These are phyloP conservation scores for Ceyx margarethae DNA, from an alignment of 2,113 vertebrate genomes.

Conservation along the genomic window DNA sequence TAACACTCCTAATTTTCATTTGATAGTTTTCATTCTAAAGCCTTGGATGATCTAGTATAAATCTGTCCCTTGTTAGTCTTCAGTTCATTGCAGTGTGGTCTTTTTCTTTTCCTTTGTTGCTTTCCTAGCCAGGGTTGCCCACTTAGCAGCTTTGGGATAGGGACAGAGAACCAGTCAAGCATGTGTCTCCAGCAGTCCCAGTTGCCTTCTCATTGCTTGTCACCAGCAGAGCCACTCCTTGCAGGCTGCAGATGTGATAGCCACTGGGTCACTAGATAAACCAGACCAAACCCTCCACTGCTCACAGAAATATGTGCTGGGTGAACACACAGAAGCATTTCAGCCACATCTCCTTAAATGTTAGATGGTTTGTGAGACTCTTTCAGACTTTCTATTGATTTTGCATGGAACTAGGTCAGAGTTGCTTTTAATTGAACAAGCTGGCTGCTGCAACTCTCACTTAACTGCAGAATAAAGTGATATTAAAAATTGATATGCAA, in stretches of 20 bases:
- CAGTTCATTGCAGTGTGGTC: not conserved
- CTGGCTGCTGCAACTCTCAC: slow-evolving; percentile 49
- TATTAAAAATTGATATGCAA: slow-evolving; percentile 77
- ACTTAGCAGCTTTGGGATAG: not conserved
- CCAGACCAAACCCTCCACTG: not conserved
- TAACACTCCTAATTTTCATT: not conserved
- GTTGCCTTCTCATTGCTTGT: not conserved
- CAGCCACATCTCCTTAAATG: slow-evolving; percentile 17
- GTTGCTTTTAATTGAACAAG: slow-evolving; percentile 62
- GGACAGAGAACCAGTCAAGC: not conserved
- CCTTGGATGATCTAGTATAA: not conserved
- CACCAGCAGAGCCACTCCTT: not conserved
- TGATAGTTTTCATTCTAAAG: not conserved
- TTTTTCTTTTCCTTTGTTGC: not conserved
- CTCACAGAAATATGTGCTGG: not conserved
- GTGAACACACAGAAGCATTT: not conserved
- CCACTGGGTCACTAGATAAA: not conserved
- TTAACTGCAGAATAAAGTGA: slow-evolving; percentile 48
- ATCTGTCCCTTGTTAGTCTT: not conserved
- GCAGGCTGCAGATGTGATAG: not conserved
- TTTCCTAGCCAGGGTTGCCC: not conserved
- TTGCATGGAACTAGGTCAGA: slow-evolving; percentile 74
- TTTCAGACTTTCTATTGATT: slow-evolving; percentile 59
- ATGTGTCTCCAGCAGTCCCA: not conserved
- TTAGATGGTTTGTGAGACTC: slow-evolving; percentile 4